Evolutionary conservation across 2,888 invertebrate genomes (phyloP).

Genomic region (Orthonychiurus folsomi): DNA sequence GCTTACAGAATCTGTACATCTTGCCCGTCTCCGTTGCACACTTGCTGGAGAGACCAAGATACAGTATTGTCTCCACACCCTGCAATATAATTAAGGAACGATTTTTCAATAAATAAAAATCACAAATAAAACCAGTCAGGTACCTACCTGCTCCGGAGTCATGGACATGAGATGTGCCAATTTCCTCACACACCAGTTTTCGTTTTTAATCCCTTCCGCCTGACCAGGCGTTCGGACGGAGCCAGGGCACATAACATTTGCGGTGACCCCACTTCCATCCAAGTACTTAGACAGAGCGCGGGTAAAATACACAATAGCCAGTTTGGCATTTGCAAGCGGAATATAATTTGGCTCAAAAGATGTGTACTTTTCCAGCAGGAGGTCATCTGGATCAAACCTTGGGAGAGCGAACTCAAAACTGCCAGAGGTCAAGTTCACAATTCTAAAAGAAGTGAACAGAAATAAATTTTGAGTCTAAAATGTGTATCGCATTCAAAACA

Average conservation of each 20-base stretch:
- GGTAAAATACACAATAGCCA: neutral
- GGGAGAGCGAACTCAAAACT: neutral
- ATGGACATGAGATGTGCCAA: neutral
- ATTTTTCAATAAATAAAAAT: too few relatives aligned
- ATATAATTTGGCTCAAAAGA: neutral
- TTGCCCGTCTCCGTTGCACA: neutral
- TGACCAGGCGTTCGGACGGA: neutral
- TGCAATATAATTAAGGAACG: too few relatives aligned
- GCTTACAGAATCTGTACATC: neutral
- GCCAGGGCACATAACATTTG: neutral
- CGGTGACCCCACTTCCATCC: neutral
- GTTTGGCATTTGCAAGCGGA: neutral
- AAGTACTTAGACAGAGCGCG: neutral
- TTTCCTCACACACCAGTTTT: too few relatives aligned
- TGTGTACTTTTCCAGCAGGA: neutral
- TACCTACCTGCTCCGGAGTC: neutral
- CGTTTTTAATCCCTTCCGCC: neutral
- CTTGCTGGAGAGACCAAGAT: neutral
- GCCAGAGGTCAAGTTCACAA: neutral
- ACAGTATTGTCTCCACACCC: neutral
- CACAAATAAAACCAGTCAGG: neutral
- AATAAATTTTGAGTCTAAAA: too few relatives aligned
- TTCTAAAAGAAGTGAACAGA: too few relatives aligned
- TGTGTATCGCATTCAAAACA: too few relatives aligned
- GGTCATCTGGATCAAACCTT: neutral